These are phyloP conservation scores for Aix galericulata DNA, from an alignment of 2,113 vertebrate species.

Conservation along the genomic window DNA sequence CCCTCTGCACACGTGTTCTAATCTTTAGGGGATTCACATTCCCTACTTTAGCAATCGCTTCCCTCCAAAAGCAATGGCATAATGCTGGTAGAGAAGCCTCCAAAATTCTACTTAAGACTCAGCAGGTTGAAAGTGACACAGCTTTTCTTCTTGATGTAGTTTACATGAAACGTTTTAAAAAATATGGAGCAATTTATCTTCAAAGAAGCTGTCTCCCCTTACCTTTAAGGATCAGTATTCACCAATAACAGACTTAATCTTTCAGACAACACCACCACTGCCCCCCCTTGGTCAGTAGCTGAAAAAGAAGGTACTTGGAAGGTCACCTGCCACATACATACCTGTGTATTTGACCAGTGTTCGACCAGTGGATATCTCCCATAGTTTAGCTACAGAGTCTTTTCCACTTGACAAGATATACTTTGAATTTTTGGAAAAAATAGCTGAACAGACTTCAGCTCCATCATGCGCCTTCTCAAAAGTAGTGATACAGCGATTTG, in stretches of 20 bases:
- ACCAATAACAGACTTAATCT: background rate
- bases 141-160: background rate
- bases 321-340: conserved; percentile 66
- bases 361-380: conserved; percentile 97
- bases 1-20: background rate
- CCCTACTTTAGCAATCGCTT: rapidly evolving
- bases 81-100: background rate
- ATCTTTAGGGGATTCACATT: background rate
- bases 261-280: background rate
- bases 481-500: conserved; percentile 94
- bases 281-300: background rate
- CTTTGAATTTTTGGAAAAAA: conserved; percentile 98
- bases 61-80: background rate
- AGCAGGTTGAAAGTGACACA: background rate
- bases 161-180: background rate
- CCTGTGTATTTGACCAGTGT: conserved; percentile 97
- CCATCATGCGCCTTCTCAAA: conserved; percentile 96
- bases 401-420: conserved; percentile 98
- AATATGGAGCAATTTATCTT: background rate
- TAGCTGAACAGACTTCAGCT: conserved; percentile 95
- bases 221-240: background rate
- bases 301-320: background rate
- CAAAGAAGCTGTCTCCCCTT: background rate
- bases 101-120: background rate
- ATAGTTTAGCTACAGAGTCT: conserved; percentile 96